These are phyloP conservation scores for Rugalucina vietnamica DNA, from an alignment of 2,888 invertebrate genomes.

Conservation along the genomic window DNA sequence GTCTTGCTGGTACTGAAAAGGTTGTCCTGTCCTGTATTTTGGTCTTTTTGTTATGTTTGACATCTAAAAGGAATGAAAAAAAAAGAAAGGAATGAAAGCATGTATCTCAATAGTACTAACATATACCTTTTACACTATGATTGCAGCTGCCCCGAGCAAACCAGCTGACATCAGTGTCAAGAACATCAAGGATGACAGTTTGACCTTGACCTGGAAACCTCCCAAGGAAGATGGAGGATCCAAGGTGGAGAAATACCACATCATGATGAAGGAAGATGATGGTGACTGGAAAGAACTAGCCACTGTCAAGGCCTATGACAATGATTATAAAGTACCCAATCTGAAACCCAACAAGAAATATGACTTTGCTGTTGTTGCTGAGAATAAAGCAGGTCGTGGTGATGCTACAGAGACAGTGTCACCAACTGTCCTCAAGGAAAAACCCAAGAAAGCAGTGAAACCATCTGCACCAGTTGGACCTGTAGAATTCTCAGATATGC, in stretches of 20 bases:
- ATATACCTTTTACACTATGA: too few relatives aligned
- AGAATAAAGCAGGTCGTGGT: slow-evolving; percentile 79
- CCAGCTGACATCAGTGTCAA: slow-evolving; percentile 70
- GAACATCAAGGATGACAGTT: slow-evolving; percentile 71
- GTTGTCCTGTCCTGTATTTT: too few relatives aligned
- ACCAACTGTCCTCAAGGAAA: slow-evolving; percentile 70
- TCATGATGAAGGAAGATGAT: slow-evolving; percentile 86
- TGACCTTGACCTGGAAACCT: slow-evolving; percentile 83
- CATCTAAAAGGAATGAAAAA: too few relatives aligned
- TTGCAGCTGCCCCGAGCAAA: slow-evolving; percentile 76
- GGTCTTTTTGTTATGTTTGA: too few relatives aligned
- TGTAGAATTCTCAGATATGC: slow-evolving; percentile 77
- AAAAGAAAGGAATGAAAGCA: too few relatives aligned
- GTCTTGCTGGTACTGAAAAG: too few relatives aligned
- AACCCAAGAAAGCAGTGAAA: slow-evolving; percentile 63
- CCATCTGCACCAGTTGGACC: slow-evolving; percentile 79
- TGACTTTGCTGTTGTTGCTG: slow-evolving; percentile 81
- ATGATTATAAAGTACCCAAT: slow-evolving; percentile 77
- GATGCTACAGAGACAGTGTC: slow-evolving; percentile 73
- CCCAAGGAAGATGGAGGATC: slow-evolving; percentile 83
- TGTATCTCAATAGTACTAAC: too few relatives aligned
- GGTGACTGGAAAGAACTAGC: slow-evolving; percentile 93
- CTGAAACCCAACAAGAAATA: slow-evolving; percentile 79
- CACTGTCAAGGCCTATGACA: slow-evolving; percentile 90
- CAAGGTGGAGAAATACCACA: slow-evolving; percentile 80